Base-by-base conservation (phyloP, 2,113 vertebrate species). In the Entosphenus tridentatus region DNA sequence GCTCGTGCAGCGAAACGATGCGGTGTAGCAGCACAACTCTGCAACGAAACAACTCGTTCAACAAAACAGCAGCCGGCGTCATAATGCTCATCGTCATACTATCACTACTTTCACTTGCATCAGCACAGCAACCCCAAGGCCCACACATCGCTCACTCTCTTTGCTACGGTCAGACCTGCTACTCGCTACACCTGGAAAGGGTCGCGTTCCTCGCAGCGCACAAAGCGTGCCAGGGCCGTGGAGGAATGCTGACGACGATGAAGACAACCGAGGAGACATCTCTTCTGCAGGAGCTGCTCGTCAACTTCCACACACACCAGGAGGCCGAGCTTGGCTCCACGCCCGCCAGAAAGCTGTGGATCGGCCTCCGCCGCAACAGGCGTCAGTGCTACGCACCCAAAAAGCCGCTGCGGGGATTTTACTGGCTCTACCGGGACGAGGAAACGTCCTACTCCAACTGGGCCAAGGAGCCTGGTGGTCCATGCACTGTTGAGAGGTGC, bases 351-450 rank as follows among this genome's bases (percentile, higher is more conserved):
- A 65, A 65, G 10, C 62, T 65, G n/a, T 65, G 62, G 62, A 65
- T 65, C n/a, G 62, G 62, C n/a, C 62, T 65, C 21, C 62, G 62
- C n/a, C 62, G 62, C 21, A 65, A 65, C 62, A n/a, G 62, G 62
- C n/a, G 62, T 9, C 62, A 65, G 21, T 65, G 62, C 62, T 65
- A 65, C 62, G 62, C n/a, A 2, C n/a, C 62, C 21, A 16, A n/a
- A 9, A 65, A 65, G 62, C 62, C 62, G 8, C 62, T 65, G 9
- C 62, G 62, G 9, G 62, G 62, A 65, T 65, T 65, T 21, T 21
- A 65, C 62, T 65, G 62, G 62, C 62, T 65, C 10, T 16, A n/a
- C 8, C n/a, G 62, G n/a, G 62, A 65, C 21, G 8, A 65, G n/a
- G 62, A 65, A 16, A 65, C n/a, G n/a, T 65, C 62, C 62, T 65